Percentiles rank a stretch among this genome's conserved stretches.
Evolutionary conservation across 2,888 invertebrate genomes (phyloP).

Genomic region (Ditylenchus weischeri): DNA sequence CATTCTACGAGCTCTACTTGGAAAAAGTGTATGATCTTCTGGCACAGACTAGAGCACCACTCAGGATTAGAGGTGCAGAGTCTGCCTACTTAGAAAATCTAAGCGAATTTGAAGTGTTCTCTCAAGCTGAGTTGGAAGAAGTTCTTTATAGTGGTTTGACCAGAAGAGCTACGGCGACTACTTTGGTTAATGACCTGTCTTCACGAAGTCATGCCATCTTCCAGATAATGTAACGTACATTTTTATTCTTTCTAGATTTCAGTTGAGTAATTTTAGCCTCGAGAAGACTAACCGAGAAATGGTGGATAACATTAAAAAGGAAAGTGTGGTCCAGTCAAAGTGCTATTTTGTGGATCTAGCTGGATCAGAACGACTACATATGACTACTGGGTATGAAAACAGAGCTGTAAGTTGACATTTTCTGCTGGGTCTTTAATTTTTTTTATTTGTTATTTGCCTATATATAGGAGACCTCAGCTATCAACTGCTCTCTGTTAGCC

Average conservation of each 20-base stretch:
- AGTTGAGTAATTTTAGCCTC: slow-evolving; percentile 14
- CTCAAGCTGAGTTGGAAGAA: slow-evolving; percentile 17
- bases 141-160: slow-evolving; percentile 15
- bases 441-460: too few relatives aligned
- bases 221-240: slow-evolving; percentile 25
- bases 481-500: slow-evolving; percentile 68
- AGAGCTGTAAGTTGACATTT: slow-evolving; percentile 2
- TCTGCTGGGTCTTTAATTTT: too few relatives aligned
- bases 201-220: slow-evolving; percentile 61
- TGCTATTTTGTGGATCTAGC: slow-evolving; percentile 74
- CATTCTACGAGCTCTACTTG: slow-evolving; percentile 30
- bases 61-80: slow-evolving; percentile 24
- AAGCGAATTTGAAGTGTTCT: slow-evolving; percentile 19
- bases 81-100: slow-evolving; percentile 28
- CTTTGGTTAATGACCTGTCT: slow-evolving; percentile 70
- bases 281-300: slow-evolving; percentile 4
- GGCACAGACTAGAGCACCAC: slow-evolving; percentile 10
- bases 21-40: slow-evolving; percentile 34
- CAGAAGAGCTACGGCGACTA: slow-evolving; percentile 73
- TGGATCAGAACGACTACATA: slow-evolving; percentile 73
- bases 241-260: neutral
- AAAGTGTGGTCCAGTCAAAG: slow-evolving; percentile 64
- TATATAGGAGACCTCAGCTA: slow-evolving; percentile 74
- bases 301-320: neutral
- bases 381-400: slow-evolving; percentile 6